Conservation (phyloP, 2,113 vertebrate species). For the Ceratotherium simum region DNA sequence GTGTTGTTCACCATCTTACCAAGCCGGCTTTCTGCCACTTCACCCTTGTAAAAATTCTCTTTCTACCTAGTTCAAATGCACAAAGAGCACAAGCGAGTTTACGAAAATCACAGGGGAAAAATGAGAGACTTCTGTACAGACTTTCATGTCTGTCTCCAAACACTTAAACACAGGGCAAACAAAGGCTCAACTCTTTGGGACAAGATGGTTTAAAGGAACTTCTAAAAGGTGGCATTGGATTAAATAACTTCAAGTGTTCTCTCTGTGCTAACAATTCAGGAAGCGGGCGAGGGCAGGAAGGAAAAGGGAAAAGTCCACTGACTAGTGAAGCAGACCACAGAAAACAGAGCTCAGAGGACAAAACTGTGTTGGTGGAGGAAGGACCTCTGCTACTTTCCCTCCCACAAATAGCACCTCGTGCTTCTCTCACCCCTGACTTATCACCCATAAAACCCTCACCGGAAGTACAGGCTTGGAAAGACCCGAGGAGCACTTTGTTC, state of each 20-base stretch:
- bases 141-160: not conserved
- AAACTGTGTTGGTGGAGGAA: not conserved
- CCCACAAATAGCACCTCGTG: not conserved
- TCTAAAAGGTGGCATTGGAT: not conserved
- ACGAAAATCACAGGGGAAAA: not conserved
- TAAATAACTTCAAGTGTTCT: not conserved
- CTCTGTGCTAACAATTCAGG: not conserved
- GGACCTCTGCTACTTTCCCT: not conserved
- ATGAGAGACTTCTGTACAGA: not conserved
- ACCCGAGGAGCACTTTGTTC: constrained; percentile 8
- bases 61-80: not conserved
- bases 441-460: not conserved
- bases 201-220: not conserved
- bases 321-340: not conserved
- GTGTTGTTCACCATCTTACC: not conserved
- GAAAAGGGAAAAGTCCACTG: not conserved
- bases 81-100: not conserved
- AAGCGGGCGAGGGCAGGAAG: not conserved
- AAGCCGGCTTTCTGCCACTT: not conserved
- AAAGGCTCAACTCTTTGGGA: not conserved
- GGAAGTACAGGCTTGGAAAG: not conserved
- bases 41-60: not conserved
- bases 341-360: not conserved
- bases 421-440: not conserved
- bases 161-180: not conserved